Percentiles rank a stretch among this genome's conserved stretches.
phyloP scores from a whole-genome alignment of 2,888 invertebrate species.

The Sphinx pinastri region DNA sequence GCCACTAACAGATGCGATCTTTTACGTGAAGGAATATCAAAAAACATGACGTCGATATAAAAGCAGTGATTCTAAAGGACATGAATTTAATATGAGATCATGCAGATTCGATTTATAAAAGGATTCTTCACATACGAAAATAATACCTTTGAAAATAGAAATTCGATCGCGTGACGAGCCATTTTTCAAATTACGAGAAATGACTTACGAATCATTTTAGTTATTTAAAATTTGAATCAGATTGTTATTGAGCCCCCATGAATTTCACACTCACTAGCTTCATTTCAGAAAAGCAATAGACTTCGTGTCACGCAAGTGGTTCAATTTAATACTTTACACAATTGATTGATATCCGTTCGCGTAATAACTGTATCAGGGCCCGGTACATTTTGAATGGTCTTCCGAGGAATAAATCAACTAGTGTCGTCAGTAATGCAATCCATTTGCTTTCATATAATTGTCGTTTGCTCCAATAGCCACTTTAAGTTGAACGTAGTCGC shows the following conservation, averaged over 20 bases:
- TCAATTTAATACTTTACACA: conserved; percentile 56
- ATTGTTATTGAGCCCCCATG: conserved; percentile 56
- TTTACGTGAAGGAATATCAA: conserved; percentile 82
- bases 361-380: conserved; percentile 68
- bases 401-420: conserved; percentile 79
- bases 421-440: conserved; percentile 80
- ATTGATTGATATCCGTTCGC: conserved; percentile 39
- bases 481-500: conserved; percentile 69
- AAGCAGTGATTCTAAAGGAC: conserved; percentile 66
- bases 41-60: conserved; percentile 71
- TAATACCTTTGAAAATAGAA: conserved; percentile 46
- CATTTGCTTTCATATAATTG: conserved; percentile 82
- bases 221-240: conserved; percentile 53
- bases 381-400: conserved; percentile 50
- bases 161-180: conserved; percentile 63
- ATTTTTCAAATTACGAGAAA: conserved; percentile 50
- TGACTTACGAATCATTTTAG: conserved; percentile 52
- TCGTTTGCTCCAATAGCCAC: conserved; percentile 78
- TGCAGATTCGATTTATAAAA: conserved; percentile 61
- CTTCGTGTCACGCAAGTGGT: conserved; percentile 61
- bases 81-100: conserved; percentile 71
- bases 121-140: conserved; percentile 43
- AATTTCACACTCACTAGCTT: conserved; percentile 58
- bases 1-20: conserved; percentile 82
- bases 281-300: conserved; percentile 59